phyloP scores from a whole-genome alignment of 2,113 vertebrate species.

The Porphyrio hochstetteri region DNA sequence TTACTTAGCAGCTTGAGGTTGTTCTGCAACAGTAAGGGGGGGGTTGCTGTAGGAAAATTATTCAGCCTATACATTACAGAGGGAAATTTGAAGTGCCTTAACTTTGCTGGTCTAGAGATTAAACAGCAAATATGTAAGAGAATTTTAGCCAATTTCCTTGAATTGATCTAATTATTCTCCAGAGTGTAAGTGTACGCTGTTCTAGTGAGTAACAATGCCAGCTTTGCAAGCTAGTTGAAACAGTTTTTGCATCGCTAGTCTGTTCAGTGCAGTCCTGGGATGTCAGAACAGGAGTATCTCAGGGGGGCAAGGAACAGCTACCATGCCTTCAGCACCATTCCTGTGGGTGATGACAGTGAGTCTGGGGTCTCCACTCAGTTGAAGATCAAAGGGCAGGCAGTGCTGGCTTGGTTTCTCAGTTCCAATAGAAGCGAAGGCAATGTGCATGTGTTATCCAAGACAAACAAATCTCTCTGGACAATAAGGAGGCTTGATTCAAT shows the following conservation, averaged over 20 bases:
- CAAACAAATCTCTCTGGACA: background rate
- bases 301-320: background rate
- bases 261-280: fast-evolving
- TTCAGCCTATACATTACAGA: background rate
- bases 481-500: background rate
- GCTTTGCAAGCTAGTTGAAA: background rate
- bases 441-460: background rate
- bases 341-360: background rate
- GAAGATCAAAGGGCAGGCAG: background rate
- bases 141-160: background rate
- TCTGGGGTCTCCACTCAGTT: fast-evolving
- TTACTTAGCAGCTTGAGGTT: background rate
- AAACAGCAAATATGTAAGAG: background rate
- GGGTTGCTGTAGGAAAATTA: background rate
- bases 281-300: background rate
- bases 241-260: too few relatives aligned
- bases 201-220: background rate
- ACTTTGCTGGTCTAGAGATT: background rate
- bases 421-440: background rate
- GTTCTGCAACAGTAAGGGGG: background rate
- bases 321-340: background rate
- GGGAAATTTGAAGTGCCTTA: background rate
- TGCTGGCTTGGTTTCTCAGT: background rate
- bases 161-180: background rate
- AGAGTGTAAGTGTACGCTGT: background rate